phyloP scores from a whole-genome alignment of 2,888 invertebrate genomes.

The Hyppa rectilinea region DNA sequence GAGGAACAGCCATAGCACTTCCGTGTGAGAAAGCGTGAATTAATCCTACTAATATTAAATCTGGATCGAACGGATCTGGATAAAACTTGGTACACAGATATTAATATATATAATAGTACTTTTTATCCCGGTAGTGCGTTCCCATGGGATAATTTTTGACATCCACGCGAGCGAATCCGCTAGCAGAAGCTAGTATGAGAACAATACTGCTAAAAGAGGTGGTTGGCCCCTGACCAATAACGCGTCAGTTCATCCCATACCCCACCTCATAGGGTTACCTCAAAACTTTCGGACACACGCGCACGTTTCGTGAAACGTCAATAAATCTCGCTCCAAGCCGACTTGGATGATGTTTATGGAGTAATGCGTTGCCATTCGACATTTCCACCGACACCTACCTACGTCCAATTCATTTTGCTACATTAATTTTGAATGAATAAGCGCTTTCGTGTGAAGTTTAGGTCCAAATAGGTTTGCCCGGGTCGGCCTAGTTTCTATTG shows the following conservation, averaged over 20 bases:
- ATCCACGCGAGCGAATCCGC: too few species aligned
- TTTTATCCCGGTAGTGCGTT: too few species aligned
- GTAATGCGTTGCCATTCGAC: constrained; percentile 72
- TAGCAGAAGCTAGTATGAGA: too few species aligned
- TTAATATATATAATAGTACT: too few species aligned
- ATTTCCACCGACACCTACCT: constrained; percentile 65
- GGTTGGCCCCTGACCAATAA: too few species aligned
- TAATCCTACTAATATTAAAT: too few species aligned
- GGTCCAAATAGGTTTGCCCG: constrained; percentile 29
- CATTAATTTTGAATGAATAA: constrained; percentile 68
- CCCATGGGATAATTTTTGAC: too few species aligned
- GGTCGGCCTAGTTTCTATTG: constrained; percentile 40
- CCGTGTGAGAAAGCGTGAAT: too few species aligned
- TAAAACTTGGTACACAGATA: too few species aligned
- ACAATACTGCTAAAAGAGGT: too few species aligned
- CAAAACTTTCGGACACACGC: constrained; percentile 75
- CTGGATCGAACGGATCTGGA: too few species aligned
- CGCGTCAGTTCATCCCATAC: background rate
- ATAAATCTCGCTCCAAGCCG: constrained; percentile 76
- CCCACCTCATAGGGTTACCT: constrained; percentile 65
- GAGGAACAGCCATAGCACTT: too few species aligned
- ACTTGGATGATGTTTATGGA: constrained; percentile 76
- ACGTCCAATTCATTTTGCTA: constrained; percentile 60
- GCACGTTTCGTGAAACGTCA: constrained; percentile 74
- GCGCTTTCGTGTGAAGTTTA: constrained; percentile 47